phyloP scores from a whole-genome alignment of 2,113 vertebrate species.

The Onychostoma macrolepis region DNA sequence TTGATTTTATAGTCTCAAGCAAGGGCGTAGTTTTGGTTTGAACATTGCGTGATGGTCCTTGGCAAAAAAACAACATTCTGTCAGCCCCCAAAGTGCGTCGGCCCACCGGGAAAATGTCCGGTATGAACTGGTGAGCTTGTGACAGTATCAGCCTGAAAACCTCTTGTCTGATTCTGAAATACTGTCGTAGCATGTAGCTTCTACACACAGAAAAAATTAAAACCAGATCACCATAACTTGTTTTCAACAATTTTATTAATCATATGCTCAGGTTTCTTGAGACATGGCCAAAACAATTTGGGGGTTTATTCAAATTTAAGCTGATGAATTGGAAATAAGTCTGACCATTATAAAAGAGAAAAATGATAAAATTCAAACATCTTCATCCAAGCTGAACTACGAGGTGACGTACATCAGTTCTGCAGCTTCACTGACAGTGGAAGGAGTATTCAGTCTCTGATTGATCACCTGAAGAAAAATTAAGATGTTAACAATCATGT shows the following conservation, averaged over 20 bases:
- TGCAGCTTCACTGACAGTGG: constrained; percentile 48
- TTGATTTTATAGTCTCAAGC: too few species aligned
- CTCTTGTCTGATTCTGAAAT: neutral
- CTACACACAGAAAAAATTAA: neutral
- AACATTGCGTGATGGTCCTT: too few species aligned
- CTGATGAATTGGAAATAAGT: neutral
- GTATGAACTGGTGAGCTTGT: too few species aligned
- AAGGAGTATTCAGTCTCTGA: constrained; percentile 65
- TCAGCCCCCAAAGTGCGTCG: too few species aligned
- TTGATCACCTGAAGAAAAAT: constrained; percentile 68
- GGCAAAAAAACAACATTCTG: too few species aligned
- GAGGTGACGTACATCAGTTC: neutral
- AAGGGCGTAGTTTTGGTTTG: too few species aligned
- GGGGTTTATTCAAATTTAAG: neutral
- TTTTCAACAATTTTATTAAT: neutral
- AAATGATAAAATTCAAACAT: neutral
- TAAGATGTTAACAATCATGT: neutral
- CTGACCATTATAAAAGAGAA: neutral
- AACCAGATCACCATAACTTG: neutral
- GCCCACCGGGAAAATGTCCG: too few species aligned
- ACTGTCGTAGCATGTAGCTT: neutral
- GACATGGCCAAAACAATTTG: neutral
- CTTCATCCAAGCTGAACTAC: neutral
- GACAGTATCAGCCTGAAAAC: neutral
- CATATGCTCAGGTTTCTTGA: neutral